Conservation (phyloP, 2,113 vertebrate genomes). For the Engystomops pustulosus region DNA sequence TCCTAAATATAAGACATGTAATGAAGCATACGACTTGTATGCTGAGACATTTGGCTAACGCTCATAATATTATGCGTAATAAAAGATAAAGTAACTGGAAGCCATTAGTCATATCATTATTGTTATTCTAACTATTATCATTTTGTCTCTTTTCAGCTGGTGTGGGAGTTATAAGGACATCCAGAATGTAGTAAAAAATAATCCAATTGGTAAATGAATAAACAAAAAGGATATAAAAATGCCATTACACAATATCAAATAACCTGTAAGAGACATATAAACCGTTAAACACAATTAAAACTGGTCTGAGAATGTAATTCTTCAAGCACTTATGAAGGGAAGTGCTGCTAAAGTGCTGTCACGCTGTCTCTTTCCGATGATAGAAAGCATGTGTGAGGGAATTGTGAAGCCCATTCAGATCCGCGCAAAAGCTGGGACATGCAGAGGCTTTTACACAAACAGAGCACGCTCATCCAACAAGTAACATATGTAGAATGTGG, state of each 20-base stretch:
- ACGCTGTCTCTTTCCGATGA: constrained; percentile 36
- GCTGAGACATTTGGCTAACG: not conserved
- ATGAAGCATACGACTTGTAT: not conserved
- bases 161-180: not conserved
- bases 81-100: not conserved
- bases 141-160: not conserved
- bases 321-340: constrained; percentile 10
- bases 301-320: constrained; percentile 19
- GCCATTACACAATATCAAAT: constrained; percentile 26
- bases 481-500: constrained; percentile 17
- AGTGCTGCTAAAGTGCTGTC: constrained; percentile 24
- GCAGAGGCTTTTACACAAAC: constrained; percentile 8
- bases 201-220: constrained; percentile 17
- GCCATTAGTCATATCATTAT: constrained; percentile 8
- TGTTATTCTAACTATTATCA: not conserved
- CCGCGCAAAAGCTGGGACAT: constrained; percentile 1
- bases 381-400: constrained; percentile 47
- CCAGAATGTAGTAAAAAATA: not conserved
- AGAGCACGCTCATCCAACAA: constrained; percentile 28
- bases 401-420: constrained; percentile 14
- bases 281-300: constrained; percentile 20
- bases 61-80: not conserved
- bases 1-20: too few relatives aligned
- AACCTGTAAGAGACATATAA: not conserved
- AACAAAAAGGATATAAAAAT: constrained; percentile 30